Base-by-base conservation (phyloP, 2,797 vertebrate species). In the Mionectes olivaceus region DNA sequence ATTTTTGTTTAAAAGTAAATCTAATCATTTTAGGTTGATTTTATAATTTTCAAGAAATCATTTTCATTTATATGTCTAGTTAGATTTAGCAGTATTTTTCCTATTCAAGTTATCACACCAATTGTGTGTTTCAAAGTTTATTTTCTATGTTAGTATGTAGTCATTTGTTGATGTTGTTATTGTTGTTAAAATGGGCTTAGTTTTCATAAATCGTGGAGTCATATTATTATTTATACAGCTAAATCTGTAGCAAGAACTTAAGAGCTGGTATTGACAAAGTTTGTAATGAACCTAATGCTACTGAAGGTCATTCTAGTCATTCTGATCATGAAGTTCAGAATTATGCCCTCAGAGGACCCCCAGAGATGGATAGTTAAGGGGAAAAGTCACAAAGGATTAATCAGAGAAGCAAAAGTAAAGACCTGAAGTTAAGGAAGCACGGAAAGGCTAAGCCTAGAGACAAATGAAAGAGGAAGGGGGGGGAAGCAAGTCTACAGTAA, bases 341-440 rank as follows among this genome's bases (percentile, higher is more conserved):
- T 91, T 76, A 94, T 86, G 63, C 80, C 93, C 79, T 84, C 59
- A 90, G 95, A 91, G 68, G 63, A 80, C 23, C 84, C 87, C 50
- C 80, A 60, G 50, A 96, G 93, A 85, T 12, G 16, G 60, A 61
- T 50, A 89, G 68, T 85, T 94, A 74, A 83, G 44, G 64, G 61
- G 35, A 59, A 85, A 91, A 95, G 93, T 94, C 96, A 96, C 21
- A 93, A 94, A 75, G 86, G 73, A 96, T 96, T 93, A 95, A 94
- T 94, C 96, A 93, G 60, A 80, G 39, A 94, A 83, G 88, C 49
- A 83, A 65, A 90, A 87, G 56, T 39, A 71, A 94, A 94, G 89
- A 88, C 83, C 57, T 90, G 70, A 94, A 93, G 63, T 94, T 77
- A 94, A 76, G n/a, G 83, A 90, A 89, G 35, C 69, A 71, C 39